These are phyloP conservation scores for Meloidogyne exigua DNA, from an alignment of 1,140 invertebrate genomes.

Conservation along the genomic window DNA sequence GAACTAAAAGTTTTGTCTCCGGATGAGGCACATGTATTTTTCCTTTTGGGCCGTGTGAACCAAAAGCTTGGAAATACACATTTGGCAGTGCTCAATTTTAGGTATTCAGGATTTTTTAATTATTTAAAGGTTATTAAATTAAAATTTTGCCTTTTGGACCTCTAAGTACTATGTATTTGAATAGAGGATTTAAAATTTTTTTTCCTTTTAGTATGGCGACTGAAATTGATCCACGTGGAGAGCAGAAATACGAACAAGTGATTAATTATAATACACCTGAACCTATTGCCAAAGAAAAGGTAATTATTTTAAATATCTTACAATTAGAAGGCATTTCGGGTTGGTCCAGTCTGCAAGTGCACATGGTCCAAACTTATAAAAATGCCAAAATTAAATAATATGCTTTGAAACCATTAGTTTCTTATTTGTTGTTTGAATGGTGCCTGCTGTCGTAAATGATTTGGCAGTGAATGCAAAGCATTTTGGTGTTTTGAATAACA, in stretches of 20 bases:
- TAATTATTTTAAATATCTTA: not conserved
- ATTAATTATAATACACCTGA: slow-evolving; percentile 7
- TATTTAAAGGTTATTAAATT: no score
- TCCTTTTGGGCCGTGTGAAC: slow-evolving; percentile 90
- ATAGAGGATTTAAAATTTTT: no score
- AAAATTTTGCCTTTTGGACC: no score
- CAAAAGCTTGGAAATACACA: slow-evolving; percentile 94
- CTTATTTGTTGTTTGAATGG: not conserved
- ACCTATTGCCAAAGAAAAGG: slow-evolving; percentile 12
- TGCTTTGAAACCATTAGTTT: not conserved
- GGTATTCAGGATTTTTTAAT: slow-evolving; percentile 6
- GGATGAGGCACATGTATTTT: slow-evolving; percentile 96
- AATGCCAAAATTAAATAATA: not conserved
- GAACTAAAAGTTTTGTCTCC: slow-evolving; percentile 93
- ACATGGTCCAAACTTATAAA: not conserved
- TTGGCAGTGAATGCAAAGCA: not conserved
- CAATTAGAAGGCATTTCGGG: not conserved
- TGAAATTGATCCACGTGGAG: slow-evolving; percentile 82
- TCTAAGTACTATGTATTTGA: no score
- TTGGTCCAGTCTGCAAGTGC: not conserved
- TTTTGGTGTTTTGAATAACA: slow-evolving; percentile 1
- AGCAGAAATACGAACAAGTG: slow-evolving; percentile 44
- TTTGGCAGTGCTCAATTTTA: slow-evolving; percentile 83
- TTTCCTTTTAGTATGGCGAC: slow-evolving; percentile 88
- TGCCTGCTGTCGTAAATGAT: not conserved